A percentile compares a stretch with the other conserved stretches of the same genome.
These are phyloP conservation scores for Pseudachorutes palmiensis DNA, from an alignment of 1,140 invertebrate species.

Conservation along the genomic window DNA sequence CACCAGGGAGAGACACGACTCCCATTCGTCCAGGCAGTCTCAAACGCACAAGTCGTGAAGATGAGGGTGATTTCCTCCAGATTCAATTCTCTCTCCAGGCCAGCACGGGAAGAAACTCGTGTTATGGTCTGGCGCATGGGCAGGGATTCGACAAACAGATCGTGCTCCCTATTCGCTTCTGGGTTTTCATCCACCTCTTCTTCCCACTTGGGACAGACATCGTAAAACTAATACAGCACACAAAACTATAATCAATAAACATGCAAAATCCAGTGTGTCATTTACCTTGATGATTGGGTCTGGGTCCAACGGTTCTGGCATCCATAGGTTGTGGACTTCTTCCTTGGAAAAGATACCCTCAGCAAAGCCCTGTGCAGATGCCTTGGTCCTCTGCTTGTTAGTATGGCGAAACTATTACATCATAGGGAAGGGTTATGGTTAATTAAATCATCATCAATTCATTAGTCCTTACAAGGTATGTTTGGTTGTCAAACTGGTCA, in stretches of 20 bases:
- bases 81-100: conserved; percentile 48
- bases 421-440: not conserved
- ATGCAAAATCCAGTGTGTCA: not conserved
- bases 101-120: conserved; percentile 41
- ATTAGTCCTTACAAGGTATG: not conserved
- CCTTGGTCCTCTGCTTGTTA: not conserved
- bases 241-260: not conserved
- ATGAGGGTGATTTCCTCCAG: conserved; percentile 48
- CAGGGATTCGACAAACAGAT: not conserved
- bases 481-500: not conserved
- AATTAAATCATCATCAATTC: not conserved
- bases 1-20: conserved; percentile 62
- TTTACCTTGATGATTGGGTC: conserved; percentile 16
- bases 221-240: conserved; percentile 13
- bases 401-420: conserved; percentile 10
- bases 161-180: not conserved
- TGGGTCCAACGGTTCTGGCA: not conserved
- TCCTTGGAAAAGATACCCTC: not conserved
- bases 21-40: conserved; percentile 61
- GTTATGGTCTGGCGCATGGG: not conserved
- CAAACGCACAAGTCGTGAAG: conserved; percentile 65
- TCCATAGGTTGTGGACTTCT: not conserved
- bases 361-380: conserved; percentile 9
- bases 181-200: conserved; percentile 22
- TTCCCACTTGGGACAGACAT: conserved; percentile 7